Evolutionary conservation across 2,797 vertebrate species (phyloP).

Genomic region (Mastacembelus armatus): DNA sequence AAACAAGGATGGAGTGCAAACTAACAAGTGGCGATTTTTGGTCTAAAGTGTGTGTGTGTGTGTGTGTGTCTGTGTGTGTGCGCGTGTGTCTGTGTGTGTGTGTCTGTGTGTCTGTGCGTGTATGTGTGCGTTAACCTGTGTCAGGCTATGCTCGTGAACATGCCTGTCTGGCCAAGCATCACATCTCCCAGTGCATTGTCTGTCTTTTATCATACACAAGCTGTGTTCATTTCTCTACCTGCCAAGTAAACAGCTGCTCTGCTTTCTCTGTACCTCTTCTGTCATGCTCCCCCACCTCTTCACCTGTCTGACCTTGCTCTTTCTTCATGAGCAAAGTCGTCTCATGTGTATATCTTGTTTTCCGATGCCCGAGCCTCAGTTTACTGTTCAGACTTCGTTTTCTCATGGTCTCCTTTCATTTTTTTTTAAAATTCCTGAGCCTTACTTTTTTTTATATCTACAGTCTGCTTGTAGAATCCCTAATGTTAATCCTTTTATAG

Average conservation of each 20-base stretch:
- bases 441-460: not conserved
- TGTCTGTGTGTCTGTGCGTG: not conserved
- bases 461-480: not conserved
- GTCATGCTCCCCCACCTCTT: slow-evolving; percentile 16
- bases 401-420: not conserved
- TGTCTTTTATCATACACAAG: slow-evolving; percentile 5
- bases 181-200: not conserved
- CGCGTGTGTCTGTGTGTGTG: slow-evolving; percentile 14
- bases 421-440: not conserved
- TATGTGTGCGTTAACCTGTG: slow-evolving; percentile 13
- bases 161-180: slow-evolving; percentile 9
- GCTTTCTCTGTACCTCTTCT: not conserved
- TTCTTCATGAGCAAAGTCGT: slow-evolving; percentile 26
- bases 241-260: slow-evolving; percentile 14
- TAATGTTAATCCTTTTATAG: not conserved
- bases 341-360: slow-evolving; percentile 32
- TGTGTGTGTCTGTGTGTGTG: slow-evolving; percentile 12
- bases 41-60: not conserved
- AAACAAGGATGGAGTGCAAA: too few relatives aligned
- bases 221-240: slow-evolving; percentile 13
- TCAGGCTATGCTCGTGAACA: slow-evolving; percentile 8
- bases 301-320: slow-evolving; percentile 30
- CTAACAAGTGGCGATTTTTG: too few relatives aligned
- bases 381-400: slow-evolving; percentile 21
- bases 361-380: slow-evolving; percentile 11